Evolutionary conservation across 2,797 vertebrate species (phyloP), one percentile per base, ranked within the genome.

Genomic region (Sternarchorhynchus goeldii): DNA sequence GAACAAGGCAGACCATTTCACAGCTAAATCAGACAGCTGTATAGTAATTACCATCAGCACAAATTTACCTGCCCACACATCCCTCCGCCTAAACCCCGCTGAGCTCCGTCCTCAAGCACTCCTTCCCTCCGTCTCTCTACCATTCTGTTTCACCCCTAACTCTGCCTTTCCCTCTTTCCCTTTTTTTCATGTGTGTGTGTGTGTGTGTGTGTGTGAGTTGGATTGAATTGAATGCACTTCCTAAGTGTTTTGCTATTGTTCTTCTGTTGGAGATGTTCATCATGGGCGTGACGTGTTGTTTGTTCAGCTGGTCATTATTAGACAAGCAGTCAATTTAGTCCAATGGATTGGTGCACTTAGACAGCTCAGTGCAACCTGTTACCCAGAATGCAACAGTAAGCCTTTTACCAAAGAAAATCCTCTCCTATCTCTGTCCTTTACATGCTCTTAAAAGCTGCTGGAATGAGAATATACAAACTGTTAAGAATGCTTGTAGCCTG

Each of bases 11-110:
- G 80, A 66, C 75, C 81, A 82, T 87, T 88, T 81, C 86, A 79
- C 79, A 73, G 85, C 84, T 87, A 87, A 83, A 69, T 55, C 56
- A 75, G 77, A 62, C 83, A 85, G 73, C 82, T 84, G 72, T 76
- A 77, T 71, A 70, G 79, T 83, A 87, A 88, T 91, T 90, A 89
- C 80, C 78, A 81, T 76, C 77, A 85, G 85, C 63, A 78, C 78
- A 62, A 82, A 86, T 75, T 69, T 77, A 84, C 83, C 77, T 78
- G 84, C 67, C 71, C 75, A 76, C 81, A 67, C 82, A 85, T 83
- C 64, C 73, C 53, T 18, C 59, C 41, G 25, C 36, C 64, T 34
- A 17, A 75, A 71, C 45, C 45, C 67, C 62, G 45, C 58, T 14
- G 31, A 31, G 18, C 32, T 60, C 53, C 53, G 36, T 66, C 36